Base-by-base conservation (phyloP, 1,140 invertebrate genomes). In the Drosophila setifemur region DNA sequence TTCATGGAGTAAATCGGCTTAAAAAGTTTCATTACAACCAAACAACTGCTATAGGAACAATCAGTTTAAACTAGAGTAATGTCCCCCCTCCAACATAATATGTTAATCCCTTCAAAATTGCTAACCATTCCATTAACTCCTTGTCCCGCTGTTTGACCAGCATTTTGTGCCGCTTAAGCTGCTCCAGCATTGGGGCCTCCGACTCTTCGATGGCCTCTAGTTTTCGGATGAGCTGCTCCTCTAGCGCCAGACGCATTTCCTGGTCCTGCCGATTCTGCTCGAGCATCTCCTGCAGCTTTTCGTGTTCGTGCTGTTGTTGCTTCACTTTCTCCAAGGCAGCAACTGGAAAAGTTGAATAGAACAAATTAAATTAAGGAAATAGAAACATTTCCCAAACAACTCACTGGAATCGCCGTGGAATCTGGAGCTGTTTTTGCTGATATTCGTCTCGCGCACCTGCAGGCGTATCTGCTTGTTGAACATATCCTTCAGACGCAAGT, bases 71-170 rank as follows among this genome's bases (percentile, higher is more conserved):
- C n/a, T n/a, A n/a, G n/a, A n/a, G n/a, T n/a, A n/a, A n/a, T n/a
- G n/a, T n/a, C n/a, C n/a, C n/a, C n/a, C n/a, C n/a, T n/a, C n/a
- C n/a, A n/a, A n/a, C n/a, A n/a, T n/a, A n/a, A n/a, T n/a, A n/a
- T n/a, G n/a, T n/a, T n/a, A n/a, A n/a, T n/a, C n/a, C n/a, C n/a
- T n/a, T n/a, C n/a, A n/a, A n/a, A n/a, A n/a, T n/a, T 12, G 29
- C 79, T 66, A 14, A 85, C 79, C 57, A 53, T 31, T 55, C 57
- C 40, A 64, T 73, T 3, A 61, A 1, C 9, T 61, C 26, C 4
- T 64, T 33, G 19, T 12, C 52, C 7, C 21, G 33, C 11, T 60
- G 57, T 0, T 16, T 60, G 3, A 12, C 4, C 6, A 49, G 39
- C 16, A 21, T 23, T 3, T 16, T 42, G 3, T 8, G 28, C 5